Conservation (phyloP, 2,888 invertebrate species). For the Mechanitis messenoides region DNA sequence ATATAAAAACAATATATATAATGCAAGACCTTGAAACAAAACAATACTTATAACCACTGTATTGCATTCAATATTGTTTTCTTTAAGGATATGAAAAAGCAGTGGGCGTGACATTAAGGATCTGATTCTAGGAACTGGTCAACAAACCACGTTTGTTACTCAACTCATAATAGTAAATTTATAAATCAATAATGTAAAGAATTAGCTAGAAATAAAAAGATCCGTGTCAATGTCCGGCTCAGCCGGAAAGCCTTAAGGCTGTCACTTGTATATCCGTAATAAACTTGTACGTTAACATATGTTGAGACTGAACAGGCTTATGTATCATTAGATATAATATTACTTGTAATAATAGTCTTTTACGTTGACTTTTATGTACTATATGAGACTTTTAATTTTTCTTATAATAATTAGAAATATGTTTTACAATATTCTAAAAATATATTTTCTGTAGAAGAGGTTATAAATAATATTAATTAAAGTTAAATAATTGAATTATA, state of each 20-base stretch:
- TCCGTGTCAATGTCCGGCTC: conserved; percentile 1
- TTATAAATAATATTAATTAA: no score
- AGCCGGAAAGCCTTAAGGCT: conserved; percentile 5
- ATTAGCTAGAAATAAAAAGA: background rate
- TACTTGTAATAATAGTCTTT: no score
- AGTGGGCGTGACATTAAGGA: conserved; percentile 22
- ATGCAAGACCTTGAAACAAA: no score
- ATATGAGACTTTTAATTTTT: no score
- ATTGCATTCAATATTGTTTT: background rate
- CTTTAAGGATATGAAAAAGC: conserved; percentile 22
- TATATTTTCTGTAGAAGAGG: no score
- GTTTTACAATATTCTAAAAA: no score
- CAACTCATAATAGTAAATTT: conserved; percentile 1
- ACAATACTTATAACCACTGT: no score
- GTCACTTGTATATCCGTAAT: conserved; percentile 1
- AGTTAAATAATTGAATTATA: no score
- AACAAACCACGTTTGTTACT: conserved; percentile 11
- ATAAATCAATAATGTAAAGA: background rate
- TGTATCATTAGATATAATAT: no score
- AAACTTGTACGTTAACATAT: background rate
- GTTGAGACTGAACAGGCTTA: background rate
- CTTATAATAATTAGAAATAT: no score
- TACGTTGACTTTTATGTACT: no score
- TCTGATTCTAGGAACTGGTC: conserved; percentile 23
- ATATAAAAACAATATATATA: no score